Conservation (phyloP, 2,113 vertebrate genomes). For the Crotalus helleri region DNA sequence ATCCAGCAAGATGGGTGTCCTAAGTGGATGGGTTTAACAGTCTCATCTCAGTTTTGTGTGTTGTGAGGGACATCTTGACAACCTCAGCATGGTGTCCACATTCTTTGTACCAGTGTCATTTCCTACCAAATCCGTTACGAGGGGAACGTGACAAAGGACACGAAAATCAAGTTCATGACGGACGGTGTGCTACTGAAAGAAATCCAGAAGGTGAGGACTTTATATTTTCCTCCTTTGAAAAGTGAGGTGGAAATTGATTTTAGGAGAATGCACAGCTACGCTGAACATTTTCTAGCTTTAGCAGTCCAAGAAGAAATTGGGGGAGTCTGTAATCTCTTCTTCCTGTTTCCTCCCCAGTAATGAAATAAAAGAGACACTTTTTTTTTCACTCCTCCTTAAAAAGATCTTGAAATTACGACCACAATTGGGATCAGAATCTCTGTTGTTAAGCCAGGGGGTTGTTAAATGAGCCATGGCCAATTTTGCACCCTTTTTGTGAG, state of each 20-base stretch:
- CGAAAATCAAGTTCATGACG: conserved; percentile 96
- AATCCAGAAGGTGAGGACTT: conserved; percentile 83
- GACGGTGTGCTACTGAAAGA: conserved; percentile 95
- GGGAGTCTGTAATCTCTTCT: background rate
- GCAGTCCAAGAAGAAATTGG: background rate
- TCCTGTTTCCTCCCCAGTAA: background rate
- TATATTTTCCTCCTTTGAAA: background rate
- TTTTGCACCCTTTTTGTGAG: too few relatives aligned
- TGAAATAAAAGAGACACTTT: background rate
- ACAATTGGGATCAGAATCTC: too few relatives aligned
- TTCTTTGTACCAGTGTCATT: conserved; percentile 73
- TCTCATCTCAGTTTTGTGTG: background rate
- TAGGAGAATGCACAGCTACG: background rate
- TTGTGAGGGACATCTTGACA: background rate
- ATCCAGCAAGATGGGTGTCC: background rate
- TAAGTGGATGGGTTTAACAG: too few relatives aligned
- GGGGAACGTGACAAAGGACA: conserved; percentile 86
- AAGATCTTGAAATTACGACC: background rate
- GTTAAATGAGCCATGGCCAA: too few relatives aligned
- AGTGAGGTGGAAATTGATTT: background rate
- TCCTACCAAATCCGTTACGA: conserved; percentile 97
- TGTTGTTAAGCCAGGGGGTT: too few relatives aligned
- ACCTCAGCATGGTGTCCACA: background rate
- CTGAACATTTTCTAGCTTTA: background rate
- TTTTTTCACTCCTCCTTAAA: background rate